These are phyloP conservation scores for Maniola jurtina DNA, from an alignment of 1,140 invertebrate species.

Conservation along the genomic window DNA sequence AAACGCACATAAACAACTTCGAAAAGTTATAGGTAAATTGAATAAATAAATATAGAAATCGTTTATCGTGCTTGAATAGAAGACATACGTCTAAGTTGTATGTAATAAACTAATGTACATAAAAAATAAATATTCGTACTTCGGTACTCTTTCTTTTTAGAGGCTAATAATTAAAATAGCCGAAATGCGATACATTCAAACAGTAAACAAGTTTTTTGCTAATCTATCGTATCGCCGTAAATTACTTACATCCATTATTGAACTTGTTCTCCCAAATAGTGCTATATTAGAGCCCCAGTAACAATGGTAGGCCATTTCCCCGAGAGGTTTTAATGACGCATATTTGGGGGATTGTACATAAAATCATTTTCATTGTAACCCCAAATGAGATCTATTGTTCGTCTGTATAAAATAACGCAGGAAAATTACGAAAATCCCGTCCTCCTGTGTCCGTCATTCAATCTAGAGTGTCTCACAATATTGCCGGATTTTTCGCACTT, in stretches of 20 bases:
- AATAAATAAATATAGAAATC: too few relatives aligned
- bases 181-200: neutral
- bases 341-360: constrained; percentile 55
- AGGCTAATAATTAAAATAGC: neutral
- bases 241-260: constrained; percentile 34
- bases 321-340: constrained; percentile 55
- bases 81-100: too few relatives aligned
- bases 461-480: constrained; percentile 51
- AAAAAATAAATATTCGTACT: too few relatives aligned
- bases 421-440: constrained; percentile 55
- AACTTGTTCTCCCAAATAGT: constrained; percentile 39
- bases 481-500: constrained; percentile 38
- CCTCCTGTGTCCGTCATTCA: constrained; percentile 54
- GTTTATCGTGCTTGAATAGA: too few relatives aligned
- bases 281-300: constrained; percentile 36
- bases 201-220: neutral
- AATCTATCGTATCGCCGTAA: constrained; percentile 12
- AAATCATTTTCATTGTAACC: constrained; percentile 49
- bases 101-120: too few relatives aligned
- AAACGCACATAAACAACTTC: too few relatives aligned
- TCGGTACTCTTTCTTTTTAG: too few relatives aligned
- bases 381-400: constrained; percentile 50
- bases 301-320: constrained; percentile 29
- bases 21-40: too few relatives aligned
- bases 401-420: constrained; percentile 50